These are phyloP conservation scores for Balanococcus diminutus DNA, from an alignment of 2,888 invertebrate genomes.

Conservation along the genomic window DNA sequence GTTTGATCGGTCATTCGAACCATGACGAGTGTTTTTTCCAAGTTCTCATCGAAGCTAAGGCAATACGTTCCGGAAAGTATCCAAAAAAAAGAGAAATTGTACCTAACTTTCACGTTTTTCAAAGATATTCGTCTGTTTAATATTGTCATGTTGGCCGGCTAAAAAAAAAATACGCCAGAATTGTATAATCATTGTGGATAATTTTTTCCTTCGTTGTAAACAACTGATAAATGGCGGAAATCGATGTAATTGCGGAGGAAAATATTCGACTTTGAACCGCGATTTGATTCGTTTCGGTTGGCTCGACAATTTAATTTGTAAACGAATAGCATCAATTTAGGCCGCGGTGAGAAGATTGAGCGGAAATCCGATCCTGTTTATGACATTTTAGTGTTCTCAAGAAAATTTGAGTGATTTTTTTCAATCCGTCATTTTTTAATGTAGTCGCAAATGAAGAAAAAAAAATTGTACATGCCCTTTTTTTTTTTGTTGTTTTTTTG, in stretches of 20 bases:
- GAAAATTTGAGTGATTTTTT: too few relatives aligned
- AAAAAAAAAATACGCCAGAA: not conserved
- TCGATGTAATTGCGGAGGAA: not conserved
- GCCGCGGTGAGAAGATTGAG: not conserved
- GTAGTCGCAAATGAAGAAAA: too few relatives aligned
- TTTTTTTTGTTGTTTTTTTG: too few relatives aligned
- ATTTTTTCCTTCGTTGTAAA: not conserved
- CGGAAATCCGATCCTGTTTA: slow-evolving; percentile 1
- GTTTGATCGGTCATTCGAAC: slow-evolving; percentile 10
- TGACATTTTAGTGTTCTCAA: too few relatives aligned
- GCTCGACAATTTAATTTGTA: not conserved
- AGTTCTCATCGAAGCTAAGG: not conserved
- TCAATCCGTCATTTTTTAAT: too few relatives aligned
- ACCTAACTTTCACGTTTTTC: slow-evolving; percentile 25
- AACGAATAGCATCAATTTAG: not conserved
- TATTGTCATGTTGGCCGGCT: not conserved
- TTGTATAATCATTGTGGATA: slow-evolving; percentile 23
- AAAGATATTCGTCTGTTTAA: not conserved
- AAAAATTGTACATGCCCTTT: too few relatives aligned
- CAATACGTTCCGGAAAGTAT: not conserved
- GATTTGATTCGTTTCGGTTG: not conserved
- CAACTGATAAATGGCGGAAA: slow-evolving; percentile 2
- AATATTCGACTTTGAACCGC: not conserved
- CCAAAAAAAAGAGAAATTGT: slow-evolving; percentile 34
- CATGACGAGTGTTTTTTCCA: slow-evolving; percentile 24